These are phyloP conservation scores for Crocuta crocuta DNA, from an alignment of 2,113 vertebrate species.

Conservation along the genomic window DNA sequence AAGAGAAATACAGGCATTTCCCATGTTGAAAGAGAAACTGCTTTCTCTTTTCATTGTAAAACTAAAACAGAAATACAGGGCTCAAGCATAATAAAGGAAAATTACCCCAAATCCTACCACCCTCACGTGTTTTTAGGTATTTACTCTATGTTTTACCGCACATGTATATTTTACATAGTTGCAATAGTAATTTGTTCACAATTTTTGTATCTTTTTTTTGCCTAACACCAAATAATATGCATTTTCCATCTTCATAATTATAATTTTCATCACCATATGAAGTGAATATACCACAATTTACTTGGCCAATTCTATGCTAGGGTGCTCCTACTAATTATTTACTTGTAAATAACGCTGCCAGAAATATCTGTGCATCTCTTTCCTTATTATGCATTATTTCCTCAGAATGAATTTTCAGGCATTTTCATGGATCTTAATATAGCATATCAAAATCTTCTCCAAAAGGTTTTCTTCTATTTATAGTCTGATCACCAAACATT, in stretches of 20 bases:
- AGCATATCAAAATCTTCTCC: neutral
- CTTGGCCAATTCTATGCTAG: neutral
- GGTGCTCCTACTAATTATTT: neutral
- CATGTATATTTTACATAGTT: neutral
- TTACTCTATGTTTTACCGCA: neutral
- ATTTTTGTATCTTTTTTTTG: neutral
- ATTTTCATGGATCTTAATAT: neutral
- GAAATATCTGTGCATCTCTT: neutral
- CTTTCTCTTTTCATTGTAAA: neutral
- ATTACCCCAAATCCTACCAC: neutral
- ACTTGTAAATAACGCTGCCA: neutral
- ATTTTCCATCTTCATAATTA: neutral
- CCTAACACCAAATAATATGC: neutral
- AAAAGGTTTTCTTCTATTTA: neutral
- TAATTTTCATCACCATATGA: neutral
- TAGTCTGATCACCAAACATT: neutral
- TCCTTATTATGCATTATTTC: constrained; percentile 1
- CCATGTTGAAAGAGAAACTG: neutral
- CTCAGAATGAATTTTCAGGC: neutral
- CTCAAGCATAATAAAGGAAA: neutral
- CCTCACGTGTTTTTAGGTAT: neutral
- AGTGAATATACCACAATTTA: neutral
- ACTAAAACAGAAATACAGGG: neutral
- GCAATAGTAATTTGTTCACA: neutral
- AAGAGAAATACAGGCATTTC: neutral